Evolutionary conservation across 2,888 invertebrate species (phyloP), one percentile per base, ranked within the genome.

Genomic region (Catocala sponsa): DNA sequence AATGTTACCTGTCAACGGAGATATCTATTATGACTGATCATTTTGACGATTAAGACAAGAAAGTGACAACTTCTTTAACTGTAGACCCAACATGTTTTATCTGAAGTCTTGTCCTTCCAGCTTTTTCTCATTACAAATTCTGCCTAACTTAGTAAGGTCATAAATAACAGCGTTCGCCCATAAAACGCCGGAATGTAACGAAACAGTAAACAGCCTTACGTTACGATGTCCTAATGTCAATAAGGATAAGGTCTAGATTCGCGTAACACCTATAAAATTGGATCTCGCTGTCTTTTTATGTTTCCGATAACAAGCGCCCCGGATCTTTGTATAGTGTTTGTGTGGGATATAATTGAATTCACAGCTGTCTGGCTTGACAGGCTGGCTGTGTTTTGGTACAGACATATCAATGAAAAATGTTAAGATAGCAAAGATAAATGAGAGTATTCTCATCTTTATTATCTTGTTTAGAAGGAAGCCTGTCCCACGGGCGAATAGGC

Each of bases 141-240:
- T 15, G 15, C 12, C 58, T 58, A 48, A 60, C 46, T 63, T 48
- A 63, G n/a, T 52, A 12, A 54, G 25, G 52, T 46, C 48, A 59
- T 78, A 74, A 76, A 76, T 74, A 57, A 50, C 32, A 53, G n/a
- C 42, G 42, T 50, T 58, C 58, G 53, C 35, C 52, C 60, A 56
- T 74, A 61, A 68, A 62, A 77, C 12, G 48, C 43, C 35, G 57
- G 32, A 65, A 74, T 63, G 64, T 63, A 53, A 59, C 11, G 53
- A 38, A 32, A 42, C 54, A 49, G 72, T 65, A 74, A 64, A 69
- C 70, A 74, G 63, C 63, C 65, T 67, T 59, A 32, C 38, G 52
- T 57, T 68, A 73, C 66, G 54, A 54, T 54, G 54, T 38, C 64
- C 63, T 68, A 76, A 71, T 65, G 59, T 55, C 49, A 58, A 57